Conservation (phyloP, 2,888 invertebrate species). For the Chrysomela aeneicollis region DNA sequence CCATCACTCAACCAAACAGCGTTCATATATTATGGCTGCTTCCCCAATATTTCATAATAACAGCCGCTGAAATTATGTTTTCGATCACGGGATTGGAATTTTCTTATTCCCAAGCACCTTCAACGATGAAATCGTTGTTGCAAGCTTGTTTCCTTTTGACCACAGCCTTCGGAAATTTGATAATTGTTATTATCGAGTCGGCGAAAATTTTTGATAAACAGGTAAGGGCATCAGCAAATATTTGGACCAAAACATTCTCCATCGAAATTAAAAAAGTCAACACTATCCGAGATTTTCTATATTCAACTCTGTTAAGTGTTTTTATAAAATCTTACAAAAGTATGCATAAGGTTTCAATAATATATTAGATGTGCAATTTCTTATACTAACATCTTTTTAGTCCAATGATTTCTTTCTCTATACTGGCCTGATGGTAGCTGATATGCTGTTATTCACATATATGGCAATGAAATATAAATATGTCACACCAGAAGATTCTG, state of each 20-base stretch:
- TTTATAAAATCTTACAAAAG: no score
- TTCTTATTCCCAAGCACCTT: slow-evolving; percentile 93
- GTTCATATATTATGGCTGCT: slow-evolving; percentile 86
- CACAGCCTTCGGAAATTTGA: slow-evolving; percentile 90
- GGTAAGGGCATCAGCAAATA: slow-evolving; percentile 62
- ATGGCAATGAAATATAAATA: slow-evolving; percentile 86
- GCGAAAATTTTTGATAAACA: slow-evolving; percentile 77
- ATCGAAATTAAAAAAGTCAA: slow-evolving; percentile 10
- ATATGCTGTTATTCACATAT: slow-evolving; percentile 81
- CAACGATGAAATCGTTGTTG: slow-evolving; percentile 92
- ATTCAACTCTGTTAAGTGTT: no score
- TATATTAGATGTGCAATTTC: no score
- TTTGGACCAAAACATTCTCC: neutral
- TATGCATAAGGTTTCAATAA: no score
- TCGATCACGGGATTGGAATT: slow-evolving; percentile 96
- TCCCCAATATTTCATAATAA: slow-evolving; percentile 93
- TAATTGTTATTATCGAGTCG: slow-evolving; percentile 90
- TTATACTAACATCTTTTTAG: no score
- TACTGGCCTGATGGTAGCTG: slow-evolving; percentile 83
- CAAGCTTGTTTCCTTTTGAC: slow-evolving; percentile 93
- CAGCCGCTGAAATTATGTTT: slow-evolving; percentile 94
- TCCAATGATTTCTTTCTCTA: slow-evolving; percentile 88
- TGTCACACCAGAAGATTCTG: slow-evolving; percentile 59
- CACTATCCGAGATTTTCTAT: no score
- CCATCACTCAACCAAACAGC: slow-evolving; percentile 73